phyloP scores from a whole-genome alignment of 2,113 vertebrate genomes.

The Edolisoma coerulescens region DNA sequence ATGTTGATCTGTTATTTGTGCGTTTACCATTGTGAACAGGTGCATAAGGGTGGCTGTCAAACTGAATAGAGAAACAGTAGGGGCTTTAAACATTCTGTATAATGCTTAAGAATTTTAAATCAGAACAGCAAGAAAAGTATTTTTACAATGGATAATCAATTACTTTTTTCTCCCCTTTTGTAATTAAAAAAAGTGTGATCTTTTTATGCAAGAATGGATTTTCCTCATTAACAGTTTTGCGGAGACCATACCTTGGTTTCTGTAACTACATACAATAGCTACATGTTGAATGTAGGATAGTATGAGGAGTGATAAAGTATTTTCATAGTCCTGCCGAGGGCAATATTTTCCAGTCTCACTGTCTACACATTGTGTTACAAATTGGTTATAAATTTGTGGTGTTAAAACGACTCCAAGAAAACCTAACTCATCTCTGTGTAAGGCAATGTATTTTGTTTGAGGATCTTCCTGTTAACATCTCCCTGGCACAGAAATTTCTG shows the following conservation, averaged over 20 bases:
- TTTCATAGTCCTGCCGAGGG: not conserved
- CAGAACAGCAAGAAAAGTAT: not conserved
- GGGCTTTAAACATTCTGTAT: not conserved
- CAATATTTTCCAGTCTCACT: not conserved
- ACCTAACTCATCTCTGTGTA: not conserved
- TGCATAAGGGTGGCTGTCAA: not conserved
- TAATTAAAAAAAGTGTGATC: not conserved
- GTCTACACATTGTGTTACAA: not conserved
- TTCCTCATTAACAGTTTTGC: not conserved
- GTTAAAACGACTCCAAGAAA: not conserved
- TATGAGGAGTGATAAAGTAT: not conserved
- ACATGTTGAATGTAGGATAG: not conserved
- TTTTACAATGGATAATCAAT: not conserved
- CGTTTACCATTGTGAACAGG: not conserved
- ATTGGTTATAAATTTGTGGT: not conserved
- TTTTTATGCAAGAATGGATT: not conserved
- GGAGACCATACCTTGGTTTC: not conserved
- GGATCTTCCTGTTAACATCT: not conserved
- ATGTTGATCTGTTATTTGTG: not conserved
- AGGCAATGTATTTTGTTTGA: not conserved
- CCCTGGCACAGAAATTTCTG: not conserved
- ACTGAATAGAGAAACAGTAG: not conserved
- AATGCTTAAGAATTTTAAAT: not conserved
- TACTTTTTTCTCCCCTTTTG: not conserved
- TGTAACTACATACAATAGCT: not conserved